phyloP scores from a whole-genome alignment of 2,888 invertebrate genomes.

The Aproaerema taeniolella region DNA sequence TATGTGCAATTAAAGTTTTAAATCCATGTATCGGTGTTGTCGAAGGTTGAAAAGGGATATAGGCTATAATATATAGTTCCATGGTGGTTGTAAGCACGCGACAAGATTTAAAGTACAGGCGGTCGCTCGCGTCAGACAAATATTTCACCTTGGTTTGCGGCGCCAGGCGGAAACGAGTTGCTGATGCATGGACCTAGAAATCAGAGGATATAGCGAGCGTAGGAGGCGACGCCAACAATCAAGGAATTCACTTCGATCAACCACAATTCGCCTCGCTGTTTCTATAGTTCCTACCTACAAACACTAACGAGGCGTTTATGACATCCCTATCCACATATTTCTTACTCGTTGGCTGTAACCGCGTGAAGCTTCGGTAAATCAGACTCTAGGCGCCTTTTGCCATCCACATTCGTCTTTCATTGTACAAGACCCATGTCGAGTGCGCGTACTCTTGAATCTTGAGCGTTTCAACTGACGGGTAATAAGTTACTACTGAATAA shows the following conservation, averaged over 20 bases:
- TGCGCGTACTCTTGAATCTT: slow-evolving; percentile 11
- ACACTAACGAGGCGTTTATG: slow-evolving; percentile 12
- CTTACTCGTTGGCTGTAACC: slow-evolving; percentile 5
- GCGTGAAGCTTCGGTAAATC: slow-evolving; percentile 28
- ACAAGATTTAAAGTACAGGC: slow-evolving; percentile 57
- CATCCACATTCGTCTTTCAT: slow-evolving; percentile 29
- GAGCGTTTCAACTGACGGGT: slow-evolving; percentile 24
- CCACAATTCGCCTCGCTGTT: slow-evolving; percentile 7
- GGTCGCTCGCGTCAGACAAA: slow-evolving; percentile 49
- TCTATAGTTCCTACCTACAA: slow-evolving; percentile 3
- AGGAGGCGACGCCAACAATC: slow-evolving; percentile 9
- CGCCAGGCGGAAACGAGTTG: slow-evolving; percentile 38
- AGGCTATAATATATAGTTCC: slow-evolving; percentile 21
- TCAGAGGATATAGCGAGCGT: slow-evolving; percentile 17
- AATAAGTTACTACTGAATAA: slow-evolving; percentile 24
- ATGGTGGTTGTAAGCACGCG: slow-evolving; percentile 49
- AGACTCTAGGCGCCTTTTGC: slow-evolving; percentile 23
- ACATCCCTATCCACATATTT: slow-evolving; percentile 8
- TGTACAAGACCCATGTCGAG: slow-evolving; percentile 17
- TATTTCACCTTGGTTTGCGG: slow-evolving; percentile 59
- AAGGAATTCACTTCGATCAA: slow-evolving; percentile 10
- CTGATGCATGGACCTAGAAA: slow-evolving; percentile 20
- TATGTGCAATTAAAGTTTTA: slow-evolving; percentile 20
- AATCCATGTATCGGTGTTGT: slow-evolving; percentile 34
- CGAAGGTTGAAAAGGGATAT: slow-evolving; percentile 33